These are phyloP conservation scores for Hyperopisus bebe DNA, from an alignment of 2,113 vertebrate species.

Conservation along the genomic window DNA sequence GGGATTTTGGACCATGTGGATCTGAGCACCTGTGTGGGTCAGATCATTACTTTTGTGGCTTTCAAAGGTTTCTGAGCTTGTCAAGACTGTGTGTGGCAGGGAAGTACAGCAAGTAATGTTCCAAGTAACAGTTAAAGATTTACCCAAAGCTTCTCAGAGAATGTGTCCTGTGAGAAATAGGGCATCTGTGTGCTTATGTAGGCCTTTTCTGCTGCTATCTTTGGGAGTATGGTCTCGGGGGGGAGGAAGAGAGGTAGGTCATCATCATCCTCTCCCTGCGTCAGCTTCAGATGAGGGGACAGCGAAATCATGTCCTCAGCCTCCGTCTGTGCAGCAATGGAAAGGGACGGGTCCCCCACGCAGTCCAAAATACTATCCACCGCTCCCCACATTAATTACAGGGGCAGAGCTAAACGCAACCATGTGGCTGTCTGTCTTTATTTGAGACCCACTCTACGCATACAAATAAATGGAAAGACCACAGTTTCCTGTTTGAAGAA, in stretches of 20 bases:
- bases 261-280: not conserved
- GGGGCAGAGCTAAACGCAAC: slow-evolving; percentile 12
- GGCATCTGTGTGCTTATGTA: not conserved
- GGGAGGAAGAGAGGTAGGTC: not conserved
- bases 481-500: slow-evolving; percentile 3
- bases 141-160: not conserved
- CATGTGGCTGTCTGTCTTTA: slow-evolving; percentile 6
- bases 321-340: not conserved
- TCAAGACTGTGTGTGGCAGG: not conserved
- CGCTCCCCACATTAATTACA: not conserved
- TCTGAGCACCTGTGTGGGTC: not conserved
- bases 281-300: not conserved
- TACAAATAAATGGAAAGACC: slow-evolving; percentile 1
- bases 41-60: not conserved
- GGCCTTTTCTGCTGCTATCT: slow-evolving; percentile 2
- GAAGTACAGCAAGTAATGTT: not conserved
- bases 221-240: not conserved
- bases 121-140: not conserved
- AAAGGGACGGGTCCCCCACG: not conserved
- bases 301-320: not conserved
- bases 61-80: not conserved
- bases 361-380: not conserved
- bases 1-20: not conserved
- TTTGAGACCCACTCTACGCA: not conserved
- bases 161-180: not conserved